Conservation (phyloP, 2,113 vertebrate genomes). For the Ptyas mucosa region DNA sequence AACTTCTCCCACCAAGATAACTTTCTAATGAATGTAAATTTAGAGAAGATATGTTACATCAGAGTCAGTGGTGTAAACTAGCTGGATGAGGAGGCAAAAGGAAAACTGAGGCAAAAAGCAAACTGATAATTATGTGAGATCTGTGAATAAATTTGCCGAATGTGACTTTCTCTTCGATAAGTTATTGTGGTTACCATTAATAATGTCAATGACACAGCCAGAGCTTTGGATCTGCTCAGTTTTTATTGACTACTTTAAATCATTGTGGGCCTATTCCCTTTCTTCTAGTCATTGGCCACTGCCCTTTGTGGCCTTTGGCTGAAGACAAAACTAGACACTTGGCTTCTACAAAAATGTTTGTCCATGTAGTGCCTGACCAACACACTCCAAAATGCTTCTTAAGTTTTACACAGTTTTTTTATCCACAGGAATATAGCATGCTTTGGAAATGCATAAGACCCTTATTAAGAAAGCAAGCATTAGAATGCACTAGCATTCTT, state of each 20-base stretch:
- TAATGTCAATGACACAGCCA: neutral
- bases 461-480: neutral
- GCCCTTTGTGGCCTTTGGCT: neutral
- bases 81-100: neutral
- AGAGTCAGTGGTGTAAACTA: neutral
- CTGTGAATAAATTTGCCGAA: neutral
- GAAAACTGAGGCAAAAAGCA: neutral
- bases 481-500: neutral
- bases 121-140: neutral
- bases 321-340: neutral
- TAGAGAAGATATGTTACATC: neutral
- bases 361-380: neutral
- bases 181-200: no score
- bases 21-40: neutral
- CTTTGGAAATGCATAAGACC: neutral
- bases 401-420: neutral
- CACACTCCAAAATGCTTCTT: neutral
- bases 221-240: neutral
- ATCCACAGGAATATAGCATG: neutral
- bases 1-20: no score
- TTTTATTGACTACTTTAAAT: neutral
- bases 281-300: neutral
- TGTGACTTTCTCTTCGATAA: neutral
- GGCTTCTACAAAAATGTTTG: neutral
- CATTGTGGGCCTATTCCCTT: neutral